Base-by-base conservation (phyloP, 2,113 vertebrate species). In the Furnarius figulus region DNA sequence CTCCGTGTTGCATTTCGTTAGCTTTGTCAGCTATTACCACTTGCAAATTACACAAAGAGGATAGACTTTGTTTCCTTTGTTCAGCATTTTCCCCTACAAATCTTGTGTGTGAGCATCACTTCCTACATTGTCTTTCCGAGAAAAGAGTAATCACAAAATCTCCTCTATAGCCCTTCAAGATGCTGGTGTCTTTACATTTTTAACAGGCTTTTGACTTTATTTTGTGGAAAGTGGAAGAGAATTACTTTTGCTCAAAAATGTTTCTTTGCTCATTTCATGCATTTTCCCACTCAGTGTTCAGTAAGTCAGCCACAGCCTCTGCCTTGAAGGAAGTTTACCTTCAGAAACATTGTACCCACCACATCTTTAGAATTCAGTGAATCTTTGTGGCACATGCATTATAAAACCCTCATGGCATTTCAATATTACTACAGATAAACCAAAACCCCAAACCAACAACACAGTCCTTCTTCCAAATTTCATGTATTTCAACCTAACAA, bases 281-380 rank as follows among this genome's bases (percentile, higher is more conserved):
- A 23, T 81, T 72, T 73, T 50, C 42, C 31, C 39, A 30, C 55
- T 50, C 37, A 21, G 21, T 18, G 16, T 42, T 87, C 33, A 28
- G 31, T 77, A 44, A 91, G 33, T 53, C 80, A 72, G 18, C 49
- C n/a, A 72, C 25, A 79, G 40, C 18, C 35, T 90, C 50, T 84
- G 25, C 53, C 93, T 73, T 80, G 61, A 91, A 87, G 62, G 23
- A 82, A 76, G 10, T 44, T 37, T 91, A 24, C 31, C 55, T 82
- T 93, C 67, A 85, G 62, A 85, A 94, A 44, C 23, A 23, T 16
- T 73, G 21, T 84, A 55, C 8, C 31, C 37, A 50, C 25, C 20
- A 87, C 73, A 12, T 73, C 42, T 63, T 85, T 85, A 83, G 11
- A 87, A 87, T 87, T 90, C 59, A 76, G 42, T 83, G 27, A 62